Conservation (phyloP, 2,113 vertebrate genomes). For the Telmatochromis brachygnathus region DNA sequence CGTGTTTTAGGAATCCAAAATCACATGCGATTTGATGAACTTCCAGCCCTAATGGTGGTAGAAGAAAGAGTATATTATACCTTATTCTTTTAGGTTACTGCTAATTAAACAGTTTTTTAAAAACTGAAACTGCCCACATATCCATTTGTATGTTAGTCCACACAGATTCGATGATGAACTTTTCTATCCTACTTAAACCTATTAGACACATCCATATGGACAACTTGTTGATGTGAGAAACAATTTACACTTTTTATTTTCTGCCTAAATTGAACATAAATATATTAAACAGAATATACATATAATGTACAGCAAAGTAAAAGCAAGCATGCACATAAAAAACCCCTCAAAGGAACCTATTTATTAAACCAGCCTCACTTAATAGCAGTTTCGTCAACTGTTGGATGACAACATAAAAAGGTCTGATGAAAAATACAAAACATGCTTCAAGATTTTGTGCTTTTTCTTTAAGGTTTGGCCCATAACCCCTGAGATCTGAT, state of each 20-base stretch:
- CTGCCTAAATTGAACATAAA: not conserved
- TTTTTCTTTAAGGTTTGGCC: not conserved
- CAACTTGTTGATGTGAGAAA: not conserved
- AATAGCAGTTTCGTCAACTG: not conserved
- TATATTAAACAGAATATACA: not conserved
- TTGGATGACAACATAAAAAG: not conserved
- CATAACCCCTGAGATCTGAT: not conserved
- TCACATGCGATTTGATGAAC: not conserved
- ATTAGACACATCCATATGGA: not conserved
- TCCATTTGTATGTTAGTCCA: not conserved
- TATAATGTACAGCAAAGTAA: not conserved
- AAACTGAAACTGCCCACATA: not conserved
- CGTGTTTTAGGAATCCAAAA: not conserved
- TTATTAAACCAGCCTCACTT: not conserved
- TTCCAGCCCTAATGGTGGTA: not conserved
- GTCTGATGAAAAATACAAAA: not conserved
- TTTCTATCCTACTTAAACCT: not conserved
- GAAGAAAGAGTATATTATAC: not conserved
- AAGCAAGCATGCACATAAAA: rapidly evolving
- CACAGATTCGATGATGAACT: not conserved
- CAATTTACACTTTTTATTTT: not conserved
- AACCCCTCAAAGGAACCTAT: not conserved
- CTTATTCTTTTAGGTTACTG: not conserved
- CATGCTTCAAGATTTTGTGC: not conserved
- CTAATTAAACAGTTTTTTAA: not conserved